These are phyloP conservation scores for Equus przewalskii DNA, from an alignment of 2,113 vertebrate species.

Conservation along the genomic window DNA sequence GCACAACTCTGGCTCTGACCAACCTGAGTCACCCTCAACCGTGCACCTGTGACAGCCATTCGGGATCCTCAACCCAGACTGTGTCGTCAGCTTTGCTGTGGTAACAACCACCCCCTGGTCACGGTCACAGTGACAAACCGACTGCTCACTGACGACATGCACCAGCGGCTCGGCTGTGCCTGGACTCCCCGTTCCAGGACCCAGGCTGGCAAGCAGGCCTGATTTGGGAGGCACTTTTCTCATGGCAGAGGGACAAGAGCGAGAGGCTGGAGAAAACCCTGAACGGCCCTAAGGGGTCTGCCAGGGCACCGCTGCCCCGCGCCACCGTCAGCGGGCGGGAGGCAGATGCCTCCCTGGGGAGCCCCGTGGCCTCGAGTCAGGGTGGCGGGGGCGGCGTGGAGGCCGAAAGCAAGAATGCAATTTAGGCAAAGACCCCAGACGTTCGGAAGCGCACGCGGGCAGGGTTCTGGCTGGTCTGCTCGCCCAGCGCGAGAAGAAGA, in stretches of 20 bases:
- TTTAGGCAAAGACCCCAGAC: not conserved
- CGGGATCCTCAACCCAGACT: fast-evolving
- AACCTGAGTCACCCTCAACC: fast-evolving
- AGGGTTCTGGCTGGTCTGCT: not conserved
- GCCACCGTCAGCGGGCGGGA: not conserved
- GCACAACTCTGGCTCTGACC: not conserved
- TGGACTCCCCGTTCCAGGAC: not conserved
- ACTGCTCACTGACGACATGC: fast-evolving
- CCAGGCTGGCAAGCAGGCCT: not conserved
- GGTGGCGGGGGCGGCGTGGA: fast-evolving
- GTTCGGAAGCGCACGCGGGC: not conserved
- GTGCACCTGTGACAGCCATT: fast-evolving
- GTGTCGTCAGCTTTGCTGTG: fast-evolving
- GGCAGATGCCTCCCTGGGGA: fast-evolving
- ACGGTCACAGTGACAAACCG: fast-evolving
- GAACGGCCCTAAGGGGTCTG: not conserved
- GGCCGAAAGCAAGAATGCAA: fast-evolving
- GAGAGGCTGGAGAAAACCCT: not conserved
- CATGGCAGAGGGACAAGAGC: fast-evolving
- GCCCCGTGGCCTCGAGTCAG: fast-evolving
- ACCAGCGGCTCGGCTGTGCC: not conserved
- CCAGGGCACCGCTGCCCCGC: fast-evolving
- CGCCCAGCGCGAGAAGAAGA: fast-evolving
- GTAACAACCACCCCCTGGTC: not conserved
- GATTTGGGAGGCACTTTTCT: not conserved